phyloP scores from a whole-genome alignment of 2,113 vertebrate species.

The Pseudorhombus dupliciocellatus region DNA sequence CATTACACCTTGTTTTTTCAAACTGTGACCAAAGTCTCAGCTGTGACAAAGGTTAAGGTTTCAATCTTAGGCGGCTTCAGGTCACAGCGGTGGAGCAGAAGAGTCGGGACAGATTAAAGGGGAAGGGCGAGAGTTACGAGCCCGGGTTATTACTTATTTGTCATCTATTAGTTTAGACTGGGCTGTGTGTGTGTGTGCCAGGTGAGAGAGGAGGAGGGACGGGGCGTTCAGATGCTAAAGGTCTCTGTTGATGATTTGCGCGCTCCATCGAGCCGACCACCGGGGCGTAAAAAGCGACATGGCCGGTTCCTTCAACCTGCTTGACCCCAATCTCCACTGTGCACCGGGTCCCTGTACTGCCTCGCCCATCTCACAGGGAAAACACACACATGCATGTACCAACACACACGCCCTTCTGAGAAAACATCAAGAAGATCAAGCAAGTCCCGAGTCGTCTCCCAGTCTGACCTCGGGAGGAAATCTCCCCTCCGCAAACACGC shows the following conservation, averaged over 20 bases:
- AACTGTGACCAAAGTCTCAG: conserved; percentile 77
- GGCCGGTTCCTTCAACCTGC: conserved; percentile 77
- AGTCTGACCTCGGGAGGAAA: conserved; percentile 59
- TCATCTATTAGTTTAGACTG: conserved; percentile 60
- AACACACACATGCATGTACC: not conserved
- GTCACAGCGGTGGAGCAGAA: conserved; percentile 48
- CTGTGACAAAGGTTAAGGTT: conserved; percentile 80
- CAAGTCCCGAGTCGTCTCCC: conserved; percentile 15
- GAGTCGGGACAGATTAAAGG: conserved; percentile 43
- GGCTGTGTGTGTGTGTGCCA: conserved; percentile 6
- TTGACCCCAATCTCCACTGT: conserved; percentile 84
- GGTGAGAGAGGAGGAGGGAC: conserved; percentile 59
- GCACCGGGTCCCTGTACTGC: conserved; percentile 71
- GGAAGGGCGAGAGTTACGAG: conserved; percentile 35
- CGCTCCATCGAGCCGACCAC: conserved; percentile 77
- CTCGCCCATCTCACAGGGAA: conserved; percentile 42
- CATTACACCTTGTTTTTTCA: conserved; percentile 38
- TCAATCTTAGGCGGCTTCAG: conserved; percentile 59
- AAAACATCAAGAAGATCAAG: conserved; percentile 52
- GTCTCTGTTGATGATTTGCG: conserved; percentile 84
- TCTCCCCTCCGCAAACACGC: conserved; percentile 38
- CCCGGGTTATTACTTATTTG: conserved; percentile 69
- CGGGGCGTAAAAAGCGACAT: conserved; percentile 79
- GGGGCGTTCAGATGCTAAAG: conserved; percentile 72
- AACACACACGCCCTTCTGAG: conserved; percentile 7